These are phyloP conservation scores for Synanthedon myopaeformis DNA, from an alignment of 2,888 invertebrate species.

Conservation along the genomic window DNA sequence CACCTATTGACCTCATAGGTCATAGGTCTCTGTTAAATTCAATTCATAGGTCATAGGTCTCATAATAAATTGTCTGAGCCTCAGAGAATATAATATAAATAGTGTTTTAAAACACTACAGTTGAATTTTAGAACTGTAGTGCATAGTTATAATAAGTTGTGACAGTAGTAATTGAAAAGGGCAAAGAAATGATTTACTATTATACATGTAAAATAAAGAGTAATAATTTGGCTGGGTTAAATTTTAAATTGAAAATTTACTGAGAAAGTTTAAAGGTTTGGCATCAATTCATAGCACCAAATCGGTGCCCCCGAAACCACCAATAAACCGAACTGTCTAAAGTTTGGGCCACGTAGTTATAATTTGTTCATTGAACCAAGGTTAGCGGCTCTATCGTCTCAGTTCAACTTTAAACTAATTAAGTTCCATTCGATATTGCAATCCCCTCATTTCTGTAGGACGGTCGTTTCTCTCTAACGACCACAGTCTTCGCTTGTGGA, in stretches of 20 bases:
- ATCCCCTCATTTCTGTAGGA: neutral
- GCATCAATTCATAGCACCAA: neutral
- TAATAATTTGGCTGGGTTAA: neutral
- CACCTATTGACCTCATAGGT: no score
- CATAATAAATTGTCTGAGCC: no score
- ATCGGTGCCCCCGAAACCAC: neutral
- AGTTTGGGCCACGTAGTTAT: neutral
- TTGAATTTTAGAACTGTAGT: no score
- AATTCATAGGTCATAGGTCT: no score
- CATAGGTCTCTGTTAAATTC: no score
- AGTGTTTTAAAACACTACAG: no score
- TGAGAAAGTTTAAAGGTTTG: neutral
- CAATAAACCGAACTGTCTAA: neutral
- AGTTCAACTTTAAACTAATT: neutral
- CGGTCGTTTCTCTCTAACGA: neutral
- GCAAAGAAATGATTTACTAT: no score
- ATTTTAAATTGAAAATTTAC: neutral
- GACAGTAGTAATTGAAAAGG: no score
- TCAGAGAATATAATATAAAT: no score
- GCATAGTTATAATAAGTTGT: no score
- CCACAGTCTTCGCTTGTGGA: no score
- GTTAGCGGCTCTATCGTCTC: neutral
- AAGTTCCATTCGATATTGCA: neutral
- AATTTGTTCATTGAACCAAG: neutral
- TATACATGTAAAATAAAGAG: no score